A percentile compares a stretch with the other conserved stretches of the same genome.
phyloP scores from a whole-genome alignment of 2,797 vertebrate genomes.

The Tachyglossus aculeatus region DNA sequence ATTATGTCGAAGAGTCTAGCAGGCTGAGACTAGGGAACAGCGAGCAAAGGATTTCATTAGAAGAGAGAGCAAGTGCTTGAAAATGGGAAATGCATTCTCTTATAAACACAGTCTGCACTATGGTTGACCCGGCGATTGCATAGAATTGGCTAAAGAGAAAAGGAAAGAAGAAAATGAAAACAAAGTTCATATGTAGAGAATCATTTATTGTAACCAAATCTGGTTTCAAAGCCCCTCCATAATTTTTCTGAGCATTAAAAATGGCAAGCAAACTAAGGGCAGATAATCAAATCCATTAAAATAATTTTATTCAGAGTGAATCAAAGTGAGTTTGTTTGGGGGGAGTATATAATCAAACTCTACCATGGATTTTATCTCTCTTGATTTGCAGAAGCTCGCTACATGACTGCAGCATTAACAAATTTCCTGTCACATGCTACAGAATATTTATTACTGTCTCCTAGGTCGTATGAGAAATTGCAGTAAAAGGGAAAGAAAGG shows the following conservation, averaged over 20 bases:
- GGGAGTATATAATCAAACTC: rapidly evolving
- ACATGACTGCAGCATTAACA: background rate
- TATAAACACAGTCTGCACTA: slow-evolving; percentile 63
- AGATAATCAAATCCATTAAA: background rate
- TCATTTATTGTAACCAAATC: slow-evolving; percentile 7
- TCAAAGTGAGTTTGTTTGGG: background rate
- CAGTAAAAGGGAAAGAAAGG: background rate
- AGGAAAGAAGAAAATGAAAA: slow-evolving; percentile 40
- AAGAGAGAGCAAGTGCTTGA: slow-evolving; percentile 53
- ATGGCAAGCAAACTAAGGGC: background rate
- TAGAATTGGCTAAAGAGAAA: slow-evolving; percentile 27
- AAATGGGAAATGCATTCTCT: slow-evolving; percentile 53
- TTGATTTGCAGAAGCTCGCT: background rate
- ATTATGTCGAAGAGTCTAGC: slow-evolving; percentile 52
- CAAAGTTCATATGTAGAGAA: rapidly evolving
- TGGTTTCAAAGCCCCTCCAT: background rate
- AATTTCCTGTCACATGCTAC: background rate
- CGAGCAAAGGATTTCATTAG: slow-evolving; percentile 61
- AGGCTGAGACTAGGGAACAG: slow-evolving; percentile 46
- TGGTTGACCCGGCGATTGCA: slow-evolving; percentile 51
- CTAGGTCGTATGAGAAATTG: background rate
- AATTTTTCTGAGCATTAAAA: background rate
- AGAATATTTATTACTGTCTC: background rate
- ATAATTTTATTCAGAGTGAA: background rate
- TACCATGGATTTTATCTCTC: background rate